Conservation (phyloP, 2,113 vertebrate genomes). For the Nematolebias whitei region DNA sequence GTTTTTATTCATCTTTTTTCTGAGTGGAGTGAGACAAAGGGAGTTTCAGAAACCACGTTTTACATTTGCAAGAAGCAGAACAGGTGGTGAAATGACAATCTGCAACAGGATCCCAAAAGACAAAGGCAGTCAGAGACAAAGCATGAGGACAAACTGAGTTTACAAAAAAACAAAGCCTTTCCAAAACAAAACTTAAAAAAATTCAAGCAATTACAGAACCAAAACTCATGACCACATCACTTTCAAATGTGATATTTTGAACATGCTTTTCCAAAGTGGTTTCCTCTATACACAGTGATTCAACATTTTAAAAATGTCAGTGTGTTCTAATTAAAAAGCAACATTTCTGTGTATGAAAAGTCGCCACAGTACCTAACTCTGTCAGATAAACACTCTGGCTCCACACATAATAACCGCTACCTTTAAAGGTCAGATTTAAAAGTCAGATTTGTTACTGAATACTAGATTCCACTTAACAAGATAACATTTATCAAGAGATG, state of each 20-base stretch:
- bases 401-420: slow-evolving; percentile 4
- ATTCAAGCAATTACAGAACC: neutral
- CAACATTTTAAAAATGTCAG: slow-evolving; percentile 39
- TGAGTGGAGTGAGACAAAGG: no score
- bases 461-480: neutral
- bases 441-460: slow-evolving; percentile 36
- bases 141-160: no score
- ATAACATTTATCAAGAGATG: neutral
- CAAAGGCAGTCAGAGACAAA: no score
- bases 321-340: slow-evolving; percentile 37
- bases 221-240: no score
- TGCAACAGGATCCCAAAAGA: no score
- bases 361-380: neutral
- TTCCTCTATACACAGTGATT: neutral
- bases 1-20: no score
- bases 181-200: neutral
- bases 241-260: neutral
- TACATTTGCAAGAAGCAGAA: no score
- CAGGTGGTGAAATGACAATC: no score
- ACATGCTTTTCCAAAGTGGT: neutral
- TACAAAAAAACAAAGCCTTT: neutral
- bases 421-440: slow-evolving; percentile 48
- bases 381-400: neutral
- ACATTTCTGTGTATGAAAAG: slow-evolving; percentile 23
- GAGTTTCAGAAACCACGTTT: no score